Evolutionary conservation across 2,113 vertebrate species (phyloP), one percentile per base, ranked within the genome.

Genomic region (Pseudorhombus dupliciocellatus): DNA sequence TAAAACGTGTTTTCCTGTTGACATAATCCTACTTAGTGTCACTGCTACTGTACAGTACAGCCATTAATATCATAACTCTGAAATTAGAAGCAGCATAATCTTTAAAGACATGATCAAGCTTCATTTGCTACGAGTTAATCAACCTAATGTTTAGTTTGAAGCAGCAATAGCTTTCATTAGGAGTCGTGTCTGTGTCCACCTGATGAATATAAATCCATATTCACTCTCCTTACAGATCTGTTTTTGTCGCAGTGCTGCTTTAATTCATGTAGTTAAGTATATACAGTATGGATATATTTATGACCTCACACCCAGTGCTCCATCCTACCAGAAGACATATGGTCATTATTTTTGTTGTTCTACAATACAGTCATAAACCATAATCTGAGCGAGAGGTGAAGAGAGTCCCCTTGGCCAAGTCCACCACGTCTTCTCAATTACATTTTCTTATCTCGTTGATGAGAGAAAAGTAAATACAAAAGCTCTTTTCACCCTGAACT

Each of bases 371-470:
- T 44, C 28, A 60, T 18, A 58, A 40, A 12, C 21, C 30, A 48
- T 10, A 18, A 54, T 69, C 57, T 59, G n/a, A 16, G n/a, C 42
- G 31, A 54, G 21, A 50, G 10, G 55, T 64, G 30, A 40, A 15
- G 15, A 75, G 56, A 51, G 66, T 75, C 66, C 57, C 62, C 31
- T 61, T 66, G 37, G 28, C 31, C 30, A 5, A 0, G 55, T 42
- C 1, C 1, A 58, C 57, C 46, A 21, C 37, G 25, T 64, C 52
- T 37, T 46, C 31, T 21, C 9, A 26, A 52, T 56, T 30, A 22
- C 25, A 58, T 62, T 48, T 51, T 21, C 51, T 40, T 25, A 40
- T 24, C 20, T 44, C 42, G 20, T 51, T 46, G 28, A 15, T 54
- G 15, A 67, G 53, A 7, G 42, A 20, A 50, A 44, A 56, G 56